These are phyloP conservation scores for Oreonectes daqikongensis DNA, from an alignment of 2,797 vertebrate genomes.

Conservation along the genomic window DNA sequence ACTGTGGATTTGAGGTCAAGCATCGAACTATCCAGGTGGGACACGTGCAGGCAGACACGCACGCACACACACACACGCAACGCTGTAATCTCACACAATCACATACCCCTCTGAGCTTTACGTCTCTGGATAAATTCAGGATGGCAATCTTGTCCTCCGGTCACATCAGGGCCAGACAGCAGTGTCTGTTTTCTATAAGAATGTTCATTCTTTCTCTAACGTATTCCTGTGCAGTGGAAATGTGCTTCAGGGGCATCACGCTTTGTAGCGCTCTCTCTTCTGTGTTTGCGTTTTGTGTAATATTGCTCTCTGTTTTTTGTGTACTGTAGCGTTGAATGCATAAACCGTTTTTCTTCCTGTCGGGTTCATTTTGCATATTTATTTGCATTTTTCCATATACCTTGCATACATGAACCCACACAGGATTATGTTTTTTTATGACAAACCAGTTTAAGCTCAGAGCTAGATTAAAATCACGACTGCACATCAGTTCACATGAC, in stretches of 20 bases:
- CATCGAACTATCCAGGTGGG: background rate
- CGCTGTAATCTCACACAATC: slow-evolving; percentile 13
- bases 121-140: slow-evolving; percentile 7
- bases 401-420: background rate
- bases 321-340: background rate
- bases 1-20: slow-evolving; percentile 6
- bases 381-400: background rate
- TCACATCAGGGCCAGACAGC: background rate
- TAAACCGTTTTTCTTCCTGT: background rate
- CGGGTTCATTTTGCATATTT: background rate
- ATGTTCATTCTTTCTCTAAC: background rate
- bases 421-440: background rate
- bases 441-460: background rate
- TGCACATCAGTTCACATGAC: background rate
- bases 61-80: slow-evolving; percentile 5
- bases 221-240: background rate
- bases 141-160: background rate
- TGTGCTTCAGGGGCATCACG: background rate
- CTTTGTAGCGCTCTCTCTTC: background rate
- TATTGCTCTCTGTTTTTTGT: slow-evolving; percentile 1
- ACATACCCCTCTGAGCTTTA: background rate
- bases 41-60: background rate
- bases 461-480: slow-evolving; percentile 10
- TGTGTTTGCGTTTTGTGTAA: background rate
- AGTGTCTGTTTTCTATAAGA: slow-evolving; percentile 10